phyloP scores from a whole-genome alignment of 2,888 invertebrate species.

The Masnerella sp. region DNA sequence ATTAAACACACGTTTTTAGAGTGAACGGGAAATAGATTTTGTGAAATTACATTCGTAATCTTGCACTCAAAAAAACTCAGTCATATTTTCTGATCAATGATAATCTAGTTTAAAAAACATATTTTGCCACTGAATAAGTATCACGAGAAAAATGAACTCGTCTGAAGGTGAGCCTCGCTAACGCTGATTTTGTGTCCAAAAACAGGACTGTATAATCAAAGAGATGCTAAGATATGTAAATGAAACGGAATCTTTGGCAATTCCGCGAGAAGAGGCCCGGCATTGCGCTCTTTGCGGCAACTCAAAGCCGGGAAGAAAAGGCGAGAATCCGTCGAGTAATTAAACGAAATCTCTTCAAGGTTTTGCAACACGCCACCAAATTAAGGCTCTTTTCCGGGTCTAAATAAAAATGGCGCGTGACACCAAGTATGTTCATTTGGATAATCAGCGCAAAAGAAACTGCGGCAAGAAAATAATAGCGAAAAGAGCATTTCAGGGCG shows the following conservation, averaged over 20 bases:
- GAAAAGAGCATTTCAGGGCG: slow-evolving; percentile 7
- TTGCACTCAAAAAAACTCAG: too few species aligned
- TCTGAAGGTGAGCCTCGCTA: not conserved
- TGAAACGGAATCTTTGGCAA: slow-evolving; percentile 69
- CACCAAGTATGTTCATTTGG: slow-evolving; percentile 26
- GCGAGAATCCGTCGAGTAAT: slow-evolving; percentile 49
- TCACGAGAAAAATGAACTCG: not conserved
- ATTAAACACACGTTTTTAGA: too few species aligned
- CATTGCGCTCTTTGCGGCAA: slow-evolving; percentile 32
- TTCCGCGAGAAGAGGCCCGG: slow-evolving; percentile 42
- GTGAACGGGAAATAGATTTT: too few species aligned
- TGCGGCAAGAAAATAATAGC: not conserved
- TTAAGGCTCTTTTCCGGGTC: slow-evolving; percentile 27
- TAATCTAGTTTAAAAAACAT: too few species aligned
- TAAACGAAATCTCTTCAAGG: slow-evolving; percentile 50
- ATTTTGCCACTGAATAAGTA: slow-evolving; percentile 2
- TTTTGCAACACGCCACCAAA: slow-evolving; percentile 29
- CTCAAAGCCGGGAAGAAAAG: slow-evolving; percentile 36
- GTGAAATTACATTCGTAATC: too few species aligned
- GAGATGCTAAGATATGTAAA: slow-evolving; percentile 65
- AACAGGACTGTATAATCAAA: slow-evolving; percentile 40
- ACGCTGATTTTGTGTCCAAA: slow-evolving; percentile 20
- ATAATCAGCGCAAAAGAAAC: slow-evolving; percentile 20
- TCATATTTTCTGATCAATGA: too few species aligned
- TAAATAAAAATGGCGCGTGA: slow-evolving; percentile 36